A percentile compares a stretch with the other conserved stretches of the same genome.
Conservation (phyloP, 2,113 vertebrate genomes). For the Delphinapterus leucas region DNA sequence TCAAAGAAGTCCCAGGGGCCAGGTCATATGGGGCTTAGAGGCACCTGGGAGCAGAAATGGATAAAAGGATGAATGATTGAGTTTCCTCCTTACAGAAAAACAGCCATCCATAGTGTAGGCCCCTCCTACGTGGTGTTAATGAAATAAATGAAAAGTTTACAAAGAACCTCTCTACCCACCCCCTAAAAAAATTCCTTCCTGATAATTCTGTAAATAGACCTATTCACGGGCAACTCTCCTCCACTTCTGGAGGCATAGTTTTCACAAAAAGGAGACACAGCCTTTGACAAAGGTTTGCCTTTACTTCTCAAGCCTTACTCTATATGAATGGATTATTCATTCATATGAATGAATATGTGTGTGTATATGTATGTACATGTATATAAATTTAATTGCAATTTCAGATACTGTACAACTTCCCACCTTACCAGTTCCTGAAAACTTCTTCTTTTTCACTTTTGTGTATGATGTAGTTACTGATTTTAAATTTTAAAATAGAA, state of each 20-base stretch:
- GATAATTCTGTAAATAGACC: not conserved
- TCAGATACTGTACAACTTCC: not conserved
- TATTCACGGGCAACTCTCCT: not conserved
- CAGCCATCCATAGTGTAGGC: not conserved
- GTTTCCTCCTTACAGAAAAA: not conserved
- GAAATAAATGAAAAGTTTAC: not conserved
- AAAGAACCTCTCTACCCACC: not conserved
- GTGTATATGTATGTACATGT: not conserved
- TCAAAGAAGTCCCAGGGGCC: not conserved
- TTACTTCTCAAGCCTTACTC: not conserved
- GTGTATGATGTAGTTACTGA: not conserved
- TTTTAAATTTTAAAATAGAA: not conserved
- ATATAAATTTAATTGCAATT: not conserved
- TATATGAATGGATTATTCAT: not conserved
- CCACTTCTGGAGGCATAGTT: not conserved
- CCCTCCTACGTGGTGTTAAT: too few relatives aligned
- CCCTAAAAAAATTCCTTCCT: not conserved
- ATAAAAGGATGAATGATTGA: not conserved
- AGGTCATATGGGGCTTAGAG: not conserved
- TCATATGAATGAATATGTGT: not conserved
- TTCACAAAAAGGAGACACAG: not conserved
- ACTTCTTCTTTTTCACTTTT: not conserved
- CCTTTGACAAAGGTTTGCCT: not conserved
- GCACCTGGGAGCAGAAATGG: not conserved
- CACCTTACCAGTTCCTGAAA: not conserved